Base-by-base conservation (phyloP, 2,888 invertebrate species). In the Diachrysia chrysitis region DNA sequence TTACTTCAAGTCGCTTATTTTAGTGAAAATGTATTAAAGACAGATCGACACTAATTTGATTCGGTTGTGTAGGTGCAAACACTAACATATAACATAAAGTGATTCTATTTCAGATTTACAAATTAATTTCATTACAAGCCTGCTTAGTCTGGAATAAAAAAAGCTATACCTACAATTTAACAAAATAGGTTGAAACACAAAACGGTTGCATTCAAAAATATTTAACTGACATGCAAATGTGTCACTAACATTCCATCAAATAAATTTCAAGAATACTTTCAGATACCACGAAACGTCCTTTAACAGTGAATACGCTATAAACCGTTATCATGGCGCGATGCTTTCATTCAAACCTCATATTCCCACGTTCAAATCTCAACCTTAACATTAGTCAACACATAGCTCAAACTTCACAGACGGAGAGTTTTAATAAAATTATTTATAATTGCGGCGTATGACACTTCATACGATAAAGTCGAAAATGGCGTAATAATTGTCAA, bases 361-460 rank as follows among this genome's bases (percentile, higher is more conserved):
- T 9, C 2, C 12, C n/a, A 7, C 48, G 16, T 9, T 17, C n/a
- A 4, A 62, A 58, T 19, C 14, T 14, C 25, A 48, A 58, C 48
- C 25, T 62, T 58, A 58, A 25, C 3, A 9, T 12, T 10, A 14
- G 0, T 0, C 0, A 0, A 51, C 42, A 62, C 48, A n/a, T n/a
- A 12, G 64, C 58, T 54, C 21, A 17, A 54, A n/a, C 35, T 54
- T 14, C 9, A 4, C 0, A n/a, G 25, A 12, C 1, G 7, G 14
- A n/a, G n/a, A 5, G 12, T 61, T 58, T 64, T 58, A 64, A 69
- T 69, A 62, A 69, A 65, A 65, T 58, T 51, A 55, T 61, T 46
- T 61, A 19, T 65, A 64, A 64, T 64, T 54, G 54, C 32, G 61
- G 7, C 21, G 48, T 63, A 68, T 48, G 48, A 48, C 48, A 53